Evolutionary conservation across 2,113 vertebrate species (phyloP), one percentile per base, ranked within the genome.

Genomic region (Oxyura jamaicensis): DNA sequence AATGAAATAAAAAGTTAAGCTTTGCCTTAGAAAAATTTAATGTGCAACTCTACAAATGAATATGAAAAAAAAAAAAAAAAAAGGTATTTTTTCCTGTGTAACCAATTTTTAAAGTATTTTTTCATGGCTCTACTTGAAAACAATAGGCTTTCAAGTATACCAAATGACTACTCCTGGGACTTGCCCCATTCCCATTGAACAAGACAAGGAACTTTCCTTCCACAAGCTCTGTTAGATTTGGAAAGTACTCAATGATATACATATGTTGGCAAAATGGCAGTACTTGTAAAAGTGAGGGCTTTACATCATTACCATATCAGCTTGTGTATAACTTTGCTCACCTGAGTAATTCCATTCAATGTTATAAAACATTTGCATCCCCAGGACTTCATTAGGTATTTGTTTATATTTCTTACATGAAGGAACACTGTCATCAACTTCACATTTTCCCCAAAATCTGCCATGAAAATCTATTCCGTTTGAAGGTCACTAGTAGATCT

Each of bases 371-470:
- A 59, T 76, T 87, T 92, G 12, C 74, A 50, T 53, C 13, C 31
- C 28, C 66, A 81, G 29, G 42, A 84, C 15, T 62, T 72, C 44
- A 26, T 1, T 69, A 11, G 6, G 11, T 79, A 72, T 93, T 80
- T 83, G 52, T 75, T 94, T 95, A 48, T 85, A 87, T 87, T 69
- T 92, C 53, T 42, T 89, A 23, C 58, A 53, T 90, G 48, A 93
- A 58, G 59, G 67, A 84, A 83, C 35, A 66, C 53, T 82, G 50
- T 62, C 67, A 80, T 11, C 31, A 87, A 15, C 28, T 62, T 44
- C 2, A 1, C 53, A 33, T 52, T 73, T 50, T 5, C 13, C 23
- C 55, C 23, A 36, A 55, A 56, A 68, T 56, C 8, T 56, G 31
- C 26, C 33, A n/a, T 31, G n/a, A 33, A 76, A 56, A 65, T 31